Base-by-base conservation (phyloP, 2,888 invertebrate species). In the Hylaea fasciaria region DNA sequence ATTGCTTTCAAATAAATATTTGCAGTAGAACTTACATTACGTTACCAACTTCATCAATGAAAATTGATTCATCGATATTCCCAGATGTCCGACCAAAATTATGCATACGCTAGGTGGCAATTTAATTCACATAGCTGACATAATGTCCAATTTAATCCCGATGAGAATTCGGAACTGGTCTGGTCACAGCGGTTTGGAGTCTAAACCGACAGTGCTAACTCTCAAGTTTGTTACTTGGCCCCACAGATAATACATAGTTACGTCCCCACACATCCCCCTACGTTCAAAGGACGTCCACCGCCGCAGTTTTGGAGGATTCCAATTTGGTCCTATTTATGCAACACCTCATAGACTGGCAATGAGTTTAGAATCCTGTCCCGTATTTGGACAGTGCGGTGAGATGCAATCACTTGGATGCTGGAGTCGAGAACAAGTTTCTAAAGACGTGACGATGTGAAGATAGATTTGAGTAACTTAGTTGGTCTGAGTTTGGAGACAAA, bases 241-340 rank as follows among this genome's bases (percentile, higher is more conserved):
- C 77, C 72, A 22, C 22, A 22, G 22, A 22, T 22, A 22, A 3
- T 22, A 22, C 22, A 5, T 22, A 22, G 22, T 5, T 22, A 22
- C 75, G 77, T 76, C 74, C 77, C 72, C 70, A 65, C 68, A 72
- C 71, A 64, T 64, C 64, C 70, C 65, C 62, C 65, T 64, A 64
- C 75, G 60, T 78, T 80, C 83, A 72, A 71, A 83, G 84, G 85
- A 83, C 73, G 77, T 76, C 77, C 77, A 80, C 82, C 80, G 70
- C 83, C 83, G 77, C 70, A 72, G 84, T 86, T 84, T 81, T 72
- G 74, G 74, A 71, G 77, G 71, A 80, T 81, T 82, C 78, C 82
- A 87, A 87, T 86, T 86, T 82, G 78, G 78, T 66, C 76, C 80
- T 84, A 84, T 86, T 86, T 87, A 87, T 86, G 79, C 86, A 85